These are phyloP conservation scores for Micronisus gabar DNA, from an alignment of 2,113 vertebrate genomes.

Conservation along the genomic window DNA sequence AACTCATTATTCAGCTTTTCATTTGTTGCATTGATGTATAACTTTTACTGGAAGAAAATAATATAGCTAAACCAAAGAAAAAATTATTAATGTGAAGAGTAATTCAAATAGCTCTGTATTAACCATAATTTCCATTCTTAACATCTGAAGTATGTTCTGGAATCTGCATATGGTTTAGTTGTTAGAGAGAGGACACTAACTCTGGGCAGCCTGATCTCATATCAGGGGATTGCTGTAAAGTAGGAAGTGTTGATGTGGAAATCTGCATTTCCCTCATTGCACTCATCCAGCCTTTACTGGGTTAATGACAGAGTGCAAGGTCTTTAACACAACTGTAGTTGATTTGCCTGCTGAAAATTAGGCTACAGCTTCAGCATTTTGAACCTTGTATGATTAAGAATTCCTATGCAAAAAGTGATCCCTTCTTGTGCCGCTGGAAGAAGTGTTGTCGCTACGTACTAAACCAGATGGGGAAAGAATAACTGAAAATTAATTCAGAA, in stretches of 20 bases:
- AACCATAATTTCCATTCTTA: background rate
- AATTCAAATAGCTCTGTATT: background rate
- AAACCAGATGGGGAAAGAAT: background rate
- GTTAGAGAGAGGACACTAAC: background rate
- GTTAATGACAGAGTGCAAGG: background rate
- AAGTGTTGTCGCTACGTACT: background rate
- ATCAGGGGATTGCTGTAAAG: background rate
- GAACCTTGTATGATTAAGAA: background rate
- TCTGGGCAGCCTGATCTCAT: background rate
- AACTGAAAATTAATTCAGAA: background rate
- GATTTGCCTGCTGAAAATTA: background rate
- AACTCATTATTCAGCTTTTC: background rate
- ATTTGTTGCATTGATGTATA: background rate
- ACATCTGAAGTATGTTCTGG: background rate
- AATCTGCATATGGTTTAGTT: background rate
- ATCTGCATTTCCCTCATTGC: background rate
- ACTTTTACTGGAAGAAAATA: background rate
- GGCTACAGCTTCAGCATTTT: background rate
- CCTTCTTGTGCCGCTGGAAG: background rate
- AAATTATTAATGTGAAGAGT: background rate
- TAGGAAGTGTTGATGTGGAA: background rate
- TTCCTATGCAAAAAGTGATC: background rate
- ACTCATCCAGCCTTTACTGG: background rate
- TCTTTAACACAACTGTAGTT: background rate
- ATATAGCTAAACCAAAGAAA: background rate